phyloP scores from a whole-genome alignment of 2,888 invertebrate genomes.

The Tenthredo amoena region DNA sequence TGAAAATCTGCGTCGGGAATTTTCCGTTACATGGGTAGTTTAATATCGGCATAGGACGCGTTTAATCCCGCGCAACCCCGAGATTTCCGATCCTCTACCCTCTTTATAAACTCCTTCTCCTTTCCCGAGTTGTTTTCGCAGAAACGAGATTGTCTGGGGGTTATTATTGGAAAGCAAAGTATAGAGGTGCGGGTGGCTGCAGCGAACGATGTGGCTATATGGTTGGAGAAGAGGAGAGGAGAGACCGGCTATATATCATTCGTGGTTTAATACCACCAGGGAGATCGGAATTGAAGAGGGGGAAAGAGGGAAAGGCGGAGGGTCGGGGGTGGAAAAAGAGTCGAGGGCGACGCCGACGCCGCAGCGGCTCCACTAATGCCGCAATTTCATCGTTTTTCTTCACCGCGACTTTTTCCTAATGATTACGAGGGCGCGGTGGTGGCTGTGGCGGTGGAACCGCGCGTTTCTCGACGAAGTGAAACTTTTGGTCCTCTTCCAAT shows the following conservation, averaged over 20 bases:
- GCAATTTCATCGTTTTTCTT: slow-evolving; percentile 70
- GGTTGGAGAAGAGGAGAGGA: not conserved
- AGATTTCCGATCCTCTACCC: not conserved
- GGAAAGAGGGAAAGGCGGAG: slow-evolving; percentile 53
- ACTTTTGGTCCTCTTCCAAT: slow-evolving; percentile 74
- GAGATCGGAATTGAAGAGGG: slow-evolving; percentile 53
- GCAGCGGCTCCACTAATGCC: slow-evolving; percentile 69
- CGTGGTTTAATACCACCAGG: slow-evolving; percentile 60
- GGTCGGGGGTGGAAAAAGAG: slow-evolving; percentile 56
- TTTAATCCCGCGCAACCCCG: not conserved
- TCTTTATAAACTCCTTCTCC: not conserved
- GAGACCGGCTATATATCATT: slow-evolving; percentile 58
- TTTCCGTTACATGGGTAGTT: not conserved
- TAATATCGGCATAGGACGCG: not conserved
- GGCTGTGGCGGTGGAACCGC: not conserved
- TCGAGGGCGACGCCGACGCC: slow-evolving; percentile 54
- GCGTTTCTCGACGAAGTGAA: slow-evolving; percentile 58
- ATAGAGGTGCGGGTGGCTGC: slow-evolving; percentile 23
- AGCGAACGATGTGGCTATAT: not conserved
- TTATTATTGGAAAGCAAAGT: slow-evolving; percentile 47
- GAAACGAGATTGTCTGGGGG: slow-evolving; percentile 49
- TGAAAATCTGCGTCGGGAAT: not conserved
- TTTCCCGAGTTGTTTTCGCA: slow-evolving; percentile 28
- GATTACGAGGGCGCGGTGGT: slow-evolving; percentile 61
- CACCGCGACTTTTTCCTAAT: slow-evolving; percentile 68